phyloP scores from a whole-genome alignment of 2,888 invertebrate species.

The Metellina segmentata region DNA sequence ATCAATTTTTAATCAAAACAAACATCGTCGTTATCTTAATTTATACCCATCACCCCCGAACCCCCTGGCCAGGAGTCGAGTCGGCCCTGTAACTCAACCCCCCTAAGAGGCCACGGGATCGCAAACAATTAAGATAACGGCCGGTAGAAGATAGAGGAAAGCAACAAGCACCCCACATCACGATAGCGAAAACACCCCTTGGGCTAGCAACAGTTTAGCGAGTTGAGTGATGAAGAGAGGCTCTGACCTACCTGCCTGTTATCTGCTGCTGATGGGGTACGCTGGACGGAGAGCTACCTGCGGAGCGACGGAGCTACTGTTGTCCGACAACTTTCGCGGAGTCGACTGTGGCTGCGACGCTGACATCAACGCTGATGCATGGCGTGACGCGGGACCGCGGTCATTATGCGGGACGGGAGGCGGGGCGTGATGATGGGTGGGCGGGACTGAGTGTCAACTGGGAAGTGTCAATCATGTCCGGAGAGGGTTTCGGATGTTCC shows the following conservation, averaged over 20 bases:
- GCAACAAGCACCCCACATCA: not conserved
- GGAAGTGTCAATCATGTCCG: conserved; percentile 49
- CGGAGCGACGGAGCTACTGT: conserved; percentile 49
- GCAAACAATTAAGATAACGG: conserved; percentile 51
- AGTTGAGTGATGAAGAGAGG: conserved; percentile 41
- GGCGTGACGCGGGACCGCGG: conserved; percentile 23
- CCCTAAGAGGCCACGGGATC: conserved; percentile 14
- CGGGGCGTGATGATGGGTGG: conserved; percentile 57
- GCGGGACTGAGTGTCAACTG: conserved; percentile 35
- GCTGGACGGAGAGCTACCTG: conserved; percentile 16
- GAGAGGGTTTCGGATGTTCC: not conserved
- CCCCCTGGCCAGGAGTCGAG: not conserved
- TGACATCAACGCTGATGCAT: not conserved
- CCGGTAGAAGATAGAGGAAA: conserved; percentile 6
- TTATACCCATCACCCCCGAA: not conserved
- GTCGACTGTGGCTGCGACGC: not conserved
- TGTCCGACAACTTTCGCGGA: conserved; percentile 7
- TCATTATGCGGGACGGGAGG: conserved; percentile 68
- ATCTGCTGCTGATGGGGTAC: conserved; percentile 10
- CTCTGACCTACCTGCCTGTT: conserved; percentile 45
- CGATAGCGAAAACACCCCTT: conserved; percentile 46
- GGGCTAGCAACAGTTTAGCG: conserved; percentile 70
- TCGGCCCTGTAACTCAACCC: not conserved
- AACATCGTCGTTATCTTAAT: conserved; percentile 18
- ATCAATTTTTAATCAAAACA: not conserved